These are phyloP conservation scores for Fundulus diaphanus DNA, from an alignment of 2,797 vertebrate species.

Conservation along the genomic window DNA sequence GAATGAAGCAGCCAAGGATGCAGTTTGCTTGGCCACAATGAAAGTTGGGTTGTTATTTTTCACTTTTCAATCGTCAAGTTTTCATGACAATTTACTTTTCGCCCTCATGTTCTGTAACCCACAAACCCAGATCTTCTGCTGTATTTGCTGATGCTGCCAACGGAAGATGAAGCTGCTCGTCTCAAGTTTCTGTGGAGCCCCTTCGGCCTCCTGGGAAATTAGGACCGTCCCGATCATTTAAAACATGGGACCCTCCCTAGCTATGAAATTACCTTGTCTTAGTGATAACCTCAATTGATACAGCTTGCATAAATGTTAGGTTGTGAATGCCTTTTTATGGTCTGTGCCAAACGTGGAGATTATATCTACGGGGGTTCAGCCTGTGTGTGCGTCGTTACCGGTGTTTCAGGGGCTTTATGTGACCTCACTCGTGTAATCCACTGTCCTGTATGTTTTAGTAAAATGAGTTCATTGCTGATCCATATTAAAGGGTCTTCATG, in stretches of 20 bases:
- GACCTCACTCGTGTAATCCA: not conserved
- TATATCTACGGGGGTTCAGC: conserved; percentile 11
- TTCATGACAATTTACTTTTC: not conserved
- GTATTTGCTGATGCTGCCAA: conserved; percentile 18
- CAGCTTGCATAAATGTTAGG: conserved; percentile 30
- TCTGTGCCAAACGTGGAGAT: conserved; percentile 5
- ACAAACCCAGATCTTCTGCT: conserved; percentile 1
- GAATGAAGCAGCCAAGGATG: not conserved
- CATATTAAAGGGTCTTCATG: not conserved
- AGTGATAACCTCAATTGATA: conserved; percentile 24
- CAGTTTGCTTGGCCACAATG: not conserved
- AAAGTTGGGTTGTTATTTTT: not conserved
- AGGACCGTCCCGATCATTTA: conserved; percentile 52
- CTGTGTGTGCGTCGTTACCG: conserved; percentile 13
- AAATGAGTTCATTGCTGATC: not conserved
- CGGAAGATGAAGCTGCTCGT: conserved; percentile 39
- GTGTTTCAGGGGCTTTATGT: not conserved
- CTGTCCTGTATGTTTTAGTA: too few species aligned
- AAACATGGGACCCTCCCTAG: conserved; percentile 24
- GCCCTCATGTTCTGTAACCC: not conserved
- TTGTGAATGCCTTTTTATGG: conserved; percentile 29
- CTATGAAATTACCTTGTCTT: conserved; percentile 20
- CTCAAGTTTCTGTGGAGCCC: conserved; percentile 50
- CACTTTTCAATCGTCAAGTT: too few species aligned
- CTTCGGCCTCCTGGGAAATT: conserved; percentile 43